Percentiles rank a stretch among this genome's conserved stretches.
Evolutionary conservation across 2,113 vertebrate genomes (phyloP).

Genomic region (Lonchura striata): DNA sequence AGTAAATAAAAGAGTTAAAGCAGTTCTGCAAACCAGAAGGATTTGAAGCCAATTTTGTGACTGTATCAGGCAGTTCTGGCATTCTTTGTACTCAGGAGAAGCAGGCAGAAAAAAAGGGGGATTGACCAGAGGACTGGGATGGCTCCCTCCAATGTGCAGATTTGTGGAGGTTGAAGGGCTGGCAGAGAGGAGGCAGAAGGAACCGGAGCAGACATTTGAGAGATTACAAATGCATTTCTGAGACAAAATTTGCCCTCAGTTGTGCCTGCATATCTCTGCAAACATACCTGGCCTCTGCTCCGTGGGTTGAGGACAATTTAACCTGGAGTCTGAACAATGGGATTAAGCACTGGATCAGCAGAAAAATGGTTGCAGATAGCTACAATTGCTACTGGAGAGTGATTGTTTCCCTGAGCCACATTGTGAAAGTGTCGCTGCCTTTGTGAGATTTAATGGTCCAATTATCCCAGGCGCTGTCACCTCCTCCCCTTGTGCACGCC

Average conservation of each 20-base stretch:
- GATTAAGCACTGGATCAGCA: constrained; percentile 5
- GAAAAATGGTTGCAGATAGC: not conserved
- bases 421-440: not conserved
- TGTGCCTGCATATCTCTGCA: not conserved
- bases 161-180: not conserved
- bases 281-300: not conserved
- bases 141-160: rapidly evolving
- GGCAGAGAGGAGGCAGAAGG: not conserved
- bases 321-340: not conserved
- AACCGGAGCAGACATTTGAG: not conserved
- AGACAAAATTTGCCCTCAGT: not conserved
- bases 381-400: not conserved
- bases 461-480: constrained; percentile 4
- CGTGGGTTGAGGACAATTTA: not conserved
- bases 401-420: constrained; percentile 7
- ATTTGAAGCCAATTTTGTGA: not conserved
- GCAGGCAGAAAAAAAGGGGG: not conserved
- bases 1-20: constrained; percentile 12
- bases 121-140: not conserved
- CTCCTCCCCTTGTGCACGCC: not conserved
- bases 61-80: not conserved
- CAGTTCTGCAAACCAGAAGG: not conserved
- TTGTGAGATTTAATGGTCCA: constrained; percentile 50
- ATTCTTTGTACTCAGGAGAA: not conserved
- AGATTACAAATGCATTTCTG: not conserved